Evolutionary conservation across 2,888 invertebrate genomes (phyloP).

Genomic region (Noctua janthe): DNA sequence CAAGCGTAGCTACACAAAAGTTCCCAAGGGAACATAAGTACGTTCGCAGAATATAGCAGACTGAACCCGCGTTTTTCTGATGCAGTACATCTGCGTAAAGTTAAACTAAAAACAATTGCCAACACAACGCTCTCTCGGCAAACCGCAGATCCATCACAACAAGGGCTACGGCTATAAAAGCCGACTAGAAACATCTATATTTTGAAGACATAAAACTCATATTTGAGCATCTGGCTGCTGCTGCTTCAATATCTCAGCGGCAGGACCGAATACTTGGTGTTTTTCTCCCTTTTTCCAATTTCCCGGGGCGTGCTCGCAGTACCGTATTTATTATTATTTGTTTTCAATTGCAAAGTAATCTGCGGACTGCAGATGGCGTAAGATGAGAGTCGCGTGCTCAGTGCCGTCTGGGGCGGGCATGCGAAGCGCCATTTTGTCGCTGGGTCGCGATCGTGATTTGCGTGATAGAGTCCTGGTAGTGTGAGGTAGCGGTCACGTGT

Average conservation of each 20-base stretch:
- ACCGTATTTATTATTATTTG: constrained; percentile 89
- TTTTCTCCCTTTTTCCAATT: constrained; percentile 87
- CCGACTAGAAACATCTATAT: constrained; percentile 67
- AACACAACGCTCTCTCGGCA: constrained; percentile 25
- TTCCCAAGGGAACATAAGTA: background rate
- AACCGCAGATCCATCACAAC: constrained; percentile 59
- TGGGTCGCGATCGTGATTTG: constrained; percentile 36
- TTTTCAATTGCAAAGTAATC: constrained; percentile 90
- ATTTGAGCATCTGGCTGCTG: constrained; percentile 82
- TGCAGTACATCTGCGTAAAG: constrained; percentile 24
- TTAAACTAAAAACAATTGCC: constrained; percentile 38
- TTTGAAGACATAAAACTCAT: constrained; percentile 79
- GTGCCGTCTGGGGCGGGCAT: constrained; percentile 41
- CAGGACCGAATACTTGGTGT: constrained; percentile 72
- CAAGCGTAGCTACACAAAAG: background rate
- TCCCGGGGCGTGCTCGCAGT: constrained; percentile 81
- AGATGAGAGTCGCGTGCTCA: constrained; percentile 72
- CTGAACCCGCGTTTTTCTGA: background rate
- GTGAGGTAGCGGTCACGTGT: constrained; percentile 26
- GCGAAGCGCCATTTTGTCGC: constrained; percentile 25
- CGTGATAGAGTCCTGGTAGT: background rate
- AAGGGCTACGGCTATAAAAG: constrained; percentile 59
- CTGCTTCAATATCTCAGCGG: constrained; percentile 79
- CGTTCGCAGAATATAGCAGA: background rate
- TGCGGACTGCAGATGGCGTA: constrained; percentile 85